Base-by-base conservation (phyloP, 2,113 vertebrate species). In the Scomber japonicus region DNA sequence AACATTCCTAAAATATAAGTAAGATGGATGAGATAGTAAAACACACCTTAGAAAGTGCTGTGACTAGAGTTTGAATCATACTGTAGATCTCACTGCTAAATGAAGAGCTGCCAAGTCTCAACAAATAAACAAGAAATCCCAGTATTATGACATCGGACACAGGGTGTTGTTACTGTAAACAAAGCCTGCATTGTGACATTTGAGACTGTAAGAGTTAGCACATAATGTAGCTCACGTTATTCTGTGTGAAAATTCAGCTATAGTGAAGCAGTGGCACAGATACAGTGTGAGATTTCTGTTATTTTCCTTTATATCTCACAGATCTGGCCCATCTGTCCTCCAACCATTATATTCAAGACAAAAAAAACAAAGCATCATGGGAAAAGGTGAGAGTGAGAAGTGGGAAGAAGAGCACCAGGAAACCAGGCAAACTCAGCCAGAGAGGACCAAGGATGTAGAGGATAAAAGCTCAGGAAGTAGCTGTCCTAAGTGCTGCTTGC, bases 401-500 rank as follows among this genome's bases (percentile, higher is more conserved):
- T 93, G 89, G 89, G 85, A 91, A 1, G 78, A 80, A 9, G 78
- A 88, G 68, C 24, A 77, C 1, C 9, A 8, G 0, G 73, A 90
- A 6, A 82, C 79, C 2, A 45, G 9, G 24, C 80, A 76, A n/a
- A 51, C 56, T 7, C 89, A 94, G 71, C 91, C 93, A 14, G 4
- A 45, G 35, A 84, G 2, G 0, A 2, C 75, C 1, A 0, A 40
- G 10, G 67, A 70, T 0, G 40, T 4, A 0, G 21, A 79, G 13
- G 49, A 2, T 3, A 69, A 13, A 15, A 71, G 31, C 19, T 44
- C 76, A 0, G n/a, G 17, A 24, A 85, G 69, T 4, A 70, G 82
- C 27, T 95, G 95, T 61, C 82, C 88, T 5, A 77, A 2, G 40
- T 95, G 95, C 83, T 95, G 95, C 89, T 7, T 89, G 53, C 49